Conservation (phyloP, 2,888 invertebrate genomes). For the Malacosoma neustria region DNA sequence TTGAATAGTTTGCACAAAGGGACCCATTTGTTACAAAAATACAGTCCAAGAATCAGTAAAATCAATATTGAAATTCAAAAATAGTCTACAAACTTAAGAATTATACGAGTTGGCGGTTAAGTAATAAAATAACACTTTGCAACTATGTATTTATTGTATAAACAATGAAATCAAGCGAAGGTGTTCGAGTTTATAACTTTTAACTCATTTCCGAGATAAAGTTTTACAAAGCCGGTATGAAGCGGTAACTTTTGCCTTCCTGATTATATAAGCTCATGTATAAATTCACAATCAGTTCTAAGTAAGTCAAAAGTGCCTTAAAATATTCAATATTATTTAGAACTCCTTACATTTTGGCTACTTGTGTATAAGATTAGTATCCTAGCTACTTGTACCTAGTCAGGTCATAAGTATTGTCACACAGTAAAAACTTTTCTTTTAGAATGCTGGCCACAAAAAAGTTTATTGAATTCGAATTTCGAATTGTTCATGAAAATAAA, state of each 20-base stretch:
- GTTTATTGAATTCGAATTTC: no score
- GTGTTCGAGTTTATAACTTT: constrained; percentile 9
- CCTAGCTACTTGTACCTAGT: no score
- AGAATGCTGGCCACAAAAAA: no score
- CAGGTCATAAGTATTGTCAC: no score
- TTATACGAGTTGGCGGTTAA: no score
- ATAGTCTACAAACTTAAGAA: no score
- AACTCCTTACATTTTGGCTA: no score
- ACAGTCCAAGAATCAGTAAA: not conserved
- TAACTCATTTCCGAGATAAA: constrained; percentile 28
- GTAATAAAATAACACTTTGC: constrained; percentile 14
- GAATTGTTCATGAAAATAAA: no score
- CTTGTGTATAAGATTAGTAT: no score
- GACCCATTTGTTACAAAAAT: not conserved
- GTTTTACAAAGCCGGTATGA: constrained; percentile 29
- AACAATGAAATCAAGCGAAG: constrained; percentile 15
- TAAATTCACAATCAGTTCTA: not conserved
- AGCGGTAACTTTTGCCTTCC: constrained; percentile 25
- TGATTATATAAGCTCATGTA: constrained; percentile 2
- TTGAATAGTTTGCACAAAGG: no score
- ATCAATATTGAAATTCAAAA: not conserved
- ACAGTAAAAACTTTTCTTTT: no score
- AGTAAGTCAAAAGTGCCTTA: not conserved
- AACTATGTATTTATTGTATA: constrained; percentile 14
- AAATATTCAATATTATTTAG: not conserved